Evolutionary conservation across 2,888 invertebrate genomes (phyloP).

Genomic region (Pheosia tremula): DNA sequence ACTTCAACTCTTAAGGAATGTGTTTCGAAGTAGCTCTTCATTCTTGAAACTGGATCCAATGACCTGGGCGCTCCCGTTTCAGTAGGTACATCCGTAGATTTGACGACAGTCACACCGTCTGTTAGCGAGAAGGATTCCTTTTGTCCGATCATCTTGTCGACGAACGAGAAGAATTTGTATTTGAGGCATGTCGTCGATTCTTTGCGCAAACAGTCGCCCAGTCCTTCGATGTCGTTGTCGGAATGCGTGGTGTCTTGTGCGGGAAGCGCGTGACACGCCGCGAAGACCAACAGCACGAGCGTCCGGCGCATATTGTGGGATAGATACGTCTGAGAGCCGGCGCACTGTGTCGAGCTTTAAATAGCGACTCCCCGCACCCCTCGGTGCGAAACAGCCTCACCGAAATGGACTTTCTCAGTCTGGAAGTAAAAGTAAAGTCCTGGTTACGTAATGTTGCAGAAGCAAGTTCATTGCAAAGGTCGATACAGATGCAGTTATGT

Average conservation of each 20-base stretch:
- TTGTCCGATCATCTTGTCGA: constrained; percentile 92
- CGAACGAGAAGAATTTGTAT: constrained; percentile 93
- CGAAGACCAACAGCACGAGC: constrained; percentile 61
- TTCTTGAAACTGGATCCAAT: constrained; percentile 87
- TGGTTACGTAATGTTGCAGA: constrained; percentile 76
- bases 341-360: constrained; percentile 57
- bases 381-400: constrained; percentile 62
- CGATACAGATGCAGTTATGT: constrained; percentile 26
- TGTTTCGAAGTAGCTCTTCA: constrained; percentile 90
- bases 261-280: constrained; percentile 86
- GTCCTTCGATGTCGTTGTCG: constrained; percentile 91
- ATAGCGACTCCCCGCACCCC: constrained; percentile 70
- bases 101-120: constrained; percentile 93
- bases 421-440: constrained; percentile 79
- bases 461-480: constrained; percentile 67
- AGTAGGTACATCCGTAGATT: constrained; percentile 87
- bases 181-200: constrained; percentile 94
- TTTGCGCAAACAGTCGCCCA: constrained; percentile 92
- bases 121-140: constrained; percentile 92
- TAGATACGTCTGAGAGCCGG: constrained; percentile 68
- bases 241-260: constrained; percentile 88
- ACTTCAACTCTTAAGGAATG: constrained; percentile 94
- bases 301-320: constrained; percentile 74
- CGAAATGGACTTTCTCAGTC: constrained; percentile 78
- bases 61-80: constrained; percentile 92